Conservation (phyloP, 2,797 vertebrate genomes). For the Vultur gryphus region DNA sequence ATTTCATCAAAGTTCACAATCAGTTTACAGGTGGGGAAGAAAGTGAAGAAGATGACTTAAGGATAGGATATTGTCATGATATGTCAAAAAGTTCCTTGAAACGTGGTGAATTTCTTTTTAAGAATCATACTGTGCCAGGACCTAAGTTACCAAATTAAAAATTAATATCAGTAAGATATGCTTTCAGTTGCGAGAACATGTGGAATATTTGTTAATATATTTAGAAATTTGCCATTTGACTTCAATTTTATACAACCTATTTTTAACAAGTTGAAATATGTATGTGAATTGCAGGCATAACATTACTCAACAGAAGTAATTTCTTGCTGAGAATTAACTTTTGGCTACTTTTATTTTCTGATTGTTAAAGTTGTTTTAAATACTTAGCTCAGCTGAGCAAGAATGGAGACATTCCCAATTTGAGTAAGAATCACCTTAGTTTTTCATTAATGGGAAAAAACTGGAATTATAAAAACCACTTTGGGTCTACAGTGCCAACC, state of each 20-base stretch:
- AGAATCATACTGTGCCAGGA: not conserved
- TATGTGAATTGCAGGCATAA: not conserved
- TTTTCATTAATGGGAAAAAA: not conserved
- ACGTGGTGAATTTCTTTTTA: not conserved
- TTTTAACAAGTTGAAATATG: not conserved
- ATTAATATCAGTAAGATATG: not conserved
- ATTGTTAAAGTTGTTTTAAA: not conserved
- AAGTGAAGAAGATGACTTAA: not conserved
- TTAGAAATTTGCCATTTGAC: not conserved
- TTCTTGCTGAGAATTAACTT: not conserved
- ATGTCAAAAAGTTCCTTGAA: not conserved
- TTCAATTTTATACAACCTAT: not conserved
- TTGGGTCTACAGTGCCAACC: not conserved
- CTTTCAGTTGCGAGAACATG: not conserved
- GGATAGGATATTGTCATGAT: not conserved
- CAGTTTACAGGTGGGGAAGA: not conserved
- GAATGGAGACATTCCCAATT: not conserved
- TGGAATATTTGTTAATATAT: not conserved
- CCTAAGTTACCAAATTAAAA: not conserved
- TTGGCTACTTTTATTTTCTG: not conserved
- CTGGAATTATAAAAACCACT: accelerated
- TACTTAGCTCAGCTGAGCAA: not conserved
- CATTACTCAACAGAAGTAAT: not conserved
- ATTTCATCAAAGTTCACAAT: not conserved
- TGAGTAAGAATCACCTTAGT: not conserved